These are phyloP conservation scores for Heliothis virescens DNA, from an alignment of 1,140 invertebrate genomes.

Conservation along the genomic window DNA sequence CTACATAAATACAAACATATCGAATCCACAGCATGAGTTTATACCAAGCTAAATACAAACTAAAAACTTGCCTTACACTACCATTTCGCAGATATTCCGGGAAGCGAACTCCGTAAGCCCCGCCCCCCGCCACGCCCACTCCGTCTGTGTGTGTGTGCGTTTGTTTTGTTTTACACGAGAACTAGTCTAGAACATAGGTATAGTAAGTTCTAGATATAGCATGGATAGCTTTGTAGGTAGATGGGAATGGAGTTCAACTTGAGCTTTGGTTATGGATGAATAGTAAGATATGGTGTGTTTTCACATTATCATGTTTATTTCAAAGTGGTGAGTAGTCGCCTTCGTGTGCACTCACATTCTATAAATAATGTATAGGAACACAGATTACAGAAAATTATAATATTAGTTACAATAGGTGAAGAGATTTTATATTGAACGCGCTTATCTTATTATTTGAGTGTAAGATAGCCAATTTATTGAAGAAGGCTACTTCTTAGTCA, in stretches of 20 bases:
- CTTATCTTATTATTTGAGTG: too few relatives aligned
- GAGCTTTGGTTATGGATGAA: not conserved
- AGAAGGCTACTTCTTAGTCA: too few relatives aligned
- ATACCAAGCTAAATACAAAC: not conserved
- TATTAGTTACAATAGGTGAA: too few relatives aligned
- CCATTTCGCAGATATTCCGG: conserved; percentile 17
- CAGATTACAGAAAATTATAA: too few relatives aligned
- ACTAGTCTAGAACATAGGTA: not conserved
- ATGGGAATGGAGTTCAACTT: not conserved
- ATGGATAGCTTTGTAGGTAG: not conserved
- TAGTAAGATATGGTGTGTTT: not conserved
- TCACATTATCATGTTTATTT: too few relatives aligned
- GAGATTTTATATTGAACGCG: too few relatives aligned
- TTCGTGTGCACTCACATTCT: too few relatives aligned
- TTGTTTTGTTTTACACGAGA: conserved; percentile 22
- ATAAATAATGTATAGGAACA: too few relatives aligned
- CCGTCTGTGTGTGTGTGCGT: conserved; percentile 27
- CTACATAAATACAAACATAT: too few relatives aligned
- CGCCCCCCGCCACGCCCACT: conserved; percentile 39
- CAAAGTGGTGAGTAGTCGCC: too few relatives aligned
- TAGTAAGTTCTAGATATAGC: not conserved
- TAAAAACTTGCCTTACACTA: not conserved
- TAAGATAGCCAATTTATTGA: too few relatives aligned
- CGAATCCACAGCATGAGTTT: too few relatives aligned
- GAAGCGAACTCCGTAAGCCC: not conserved